Evolutionary conservation across 2,113 vertebrate species (phyloP).

Genomic region (Excalfactoria chinensis): DNA sequence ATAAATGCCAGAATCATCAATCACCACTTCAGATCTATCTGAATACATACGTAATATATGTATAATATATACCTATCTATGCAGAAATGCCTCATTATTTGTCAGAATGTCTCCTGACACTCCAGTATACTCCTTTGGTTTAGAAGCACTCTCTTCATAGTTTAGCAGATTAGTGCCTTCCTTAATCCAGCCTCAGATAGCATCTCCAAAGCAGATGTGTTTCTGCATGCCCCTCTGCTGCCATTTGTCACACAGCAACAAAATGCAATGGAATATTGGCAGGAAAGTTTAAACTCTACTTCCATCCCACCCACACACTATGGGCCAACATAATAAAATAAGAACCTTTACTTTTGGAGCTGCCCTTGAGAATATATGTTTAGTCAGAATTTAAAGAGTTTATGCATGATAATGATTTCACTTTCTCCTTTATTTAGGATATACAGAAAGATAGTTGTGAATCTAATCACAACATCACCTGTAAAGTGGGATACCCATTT

Average conservation of each 20-base stretch:
- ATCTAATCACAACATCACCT: conserved; percentile 84
- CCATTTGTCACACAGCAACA: background rate
- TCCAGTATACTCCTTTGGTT: background rate
- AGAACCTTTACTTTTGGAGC: background rate
- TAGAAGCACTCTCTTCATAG: background rate
- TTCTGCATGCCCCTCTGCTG: background rate
- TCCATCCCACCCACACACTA: background rate
- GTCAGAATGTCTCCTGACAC: background rate
- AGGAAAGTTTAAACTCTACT: background rate
- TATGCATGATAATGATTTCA: background rate
- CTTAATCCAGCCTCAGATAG: background rate
- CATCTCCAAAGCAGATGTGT: background rate
- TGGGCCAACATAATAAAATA: background rate
- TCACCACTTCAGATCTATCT: background rate
- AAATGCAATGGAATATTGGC: background rate
- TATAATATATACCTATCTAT: background rate
- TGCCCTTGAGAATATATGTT: background rate
- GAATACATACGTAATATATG: no score
- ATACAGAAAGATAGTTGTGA: conserved; percentile 86
- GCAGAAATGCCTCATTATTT: background rate
- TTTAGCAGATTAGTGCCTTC: background rate
- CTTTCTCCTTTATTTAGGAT: conserved; percentile 72
- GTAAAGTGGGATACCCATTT: conserved; percentile 94
- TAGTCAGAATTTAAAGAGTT: background rate
- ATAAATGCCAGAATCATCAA: background rate